These are phyloP conservation scores for Hirundo rustica DNA, from an alignment of 2,797 vertebrate species.

Conservation along the genomic window DNA sequence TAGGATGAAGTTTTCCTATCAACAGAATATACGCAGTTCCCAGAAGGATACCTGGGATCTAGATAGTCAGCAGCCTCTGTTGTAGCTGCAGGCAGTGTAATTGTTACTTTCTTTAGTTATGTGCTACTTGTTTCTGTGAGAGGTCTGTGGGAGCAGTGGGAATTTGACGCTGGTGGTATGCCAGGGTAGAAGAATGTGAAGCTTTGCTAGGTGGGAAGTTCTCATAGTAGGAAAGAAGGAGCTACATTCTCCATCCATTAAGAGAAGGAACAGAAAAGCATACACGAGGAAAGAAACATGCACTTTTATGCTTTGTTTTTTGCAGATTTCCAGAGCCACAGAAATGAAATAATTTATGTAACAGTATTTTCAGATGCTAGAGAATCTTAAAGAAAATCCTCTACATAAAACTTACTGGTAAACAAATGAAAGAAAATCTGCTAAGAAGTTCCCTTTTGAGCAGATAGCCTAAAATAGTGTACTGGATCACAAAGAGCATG, in stretches of 20 bases:
- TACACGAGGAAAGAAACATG: neutral
- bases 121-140: neutral
- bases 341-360: neutral
- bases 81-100: neutral
- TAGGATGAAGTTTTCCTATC: neutral
- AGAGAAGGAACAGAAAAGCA: neutral
- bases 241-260: neutral
- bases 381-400: neutral
- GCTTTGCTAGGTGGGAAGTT: neutral
- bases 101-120: neutral
- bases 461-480: neutral
- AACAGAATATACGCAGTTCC: neutral
- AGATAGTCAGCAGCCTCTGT: neutral
- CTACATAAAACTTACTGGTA: neutral
- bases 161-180: neutral
- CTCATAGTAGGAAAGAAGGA: neutral
- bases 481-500: neutral
- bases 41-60: neutral
- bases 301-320: neutral
- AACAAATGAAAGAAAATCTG: neutral
- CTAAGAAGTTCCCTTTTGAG: neutral
- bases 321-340: neutral
- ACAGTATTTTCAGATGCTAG: neutral
- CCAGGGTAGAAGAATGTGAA: neutral
- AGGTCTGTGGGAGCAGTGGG: neutral